Percentiles rank a stretch among this genome's conserved stretches.
Evolutionary conservation across 2,113 vertebrate species (phyloP).

Genomic region (Actenoides hombroni): DNA sequence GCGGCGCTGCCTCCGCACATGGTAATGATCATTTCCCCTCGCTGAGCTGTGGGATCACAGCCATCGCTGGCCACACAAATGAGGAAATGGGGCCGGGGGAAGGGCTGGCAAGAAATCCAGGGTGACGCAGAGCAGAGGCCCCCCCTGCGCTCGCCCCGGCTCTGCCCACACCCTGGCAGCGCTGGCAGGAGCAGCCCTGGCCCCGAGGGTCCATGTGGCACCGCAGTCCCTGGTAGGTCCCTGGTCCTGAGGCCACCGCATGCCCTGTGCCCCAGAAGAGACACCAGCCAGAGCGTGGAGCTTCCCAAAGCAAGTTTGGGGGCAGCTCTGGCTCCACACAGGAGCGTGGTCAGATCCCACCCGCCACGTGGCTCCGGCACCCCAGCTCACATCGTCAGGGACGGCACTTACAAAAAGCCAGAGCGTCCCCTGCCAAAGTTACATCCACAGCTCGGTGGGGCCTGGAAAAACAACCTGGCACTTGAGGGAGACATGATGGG

Average conservation of each 20-base stretch:
- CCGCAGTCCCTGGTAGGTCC: rapidly evolving
- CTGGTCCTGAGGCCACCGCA: not conserved
- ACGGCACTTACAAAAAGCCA: not conserved
- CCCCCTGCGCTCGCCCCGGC: rapidly evolving
- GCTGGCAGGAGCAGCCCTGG: not conserved
- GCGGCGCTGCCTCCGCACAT: not conserved
- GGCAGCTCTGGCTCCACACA: rapidly evolving
- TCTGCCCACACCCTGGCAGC: not conserved
- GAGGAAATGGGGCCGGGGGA: not conserved
- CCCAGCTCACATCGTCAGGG: not conserved
- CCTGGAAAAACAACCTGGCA: not conserved
- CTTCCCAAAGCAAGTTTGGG: not conserved
- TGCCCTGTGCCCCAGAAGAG: rapidly evolving
- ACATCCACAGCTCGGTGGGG: not conserved
- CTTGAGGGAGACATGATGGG: not conserved
- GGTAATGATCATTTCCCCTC: constrained; percentile 28
- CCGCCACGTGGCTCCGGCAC: rapidly evolving
- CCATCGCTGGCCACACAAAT: not conserved
- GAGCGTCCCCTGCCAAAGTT: not conserved
- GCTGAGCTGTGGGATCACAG: not conserved
- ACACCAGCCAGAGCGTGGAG: rapidly evolving
- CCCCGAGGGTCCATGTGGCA: not conserved
- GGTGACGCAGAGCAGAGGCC: not conserved
- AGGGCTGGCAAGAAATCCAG: not conserved
- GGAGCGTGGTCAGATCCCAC: not conserved